Conservation (phyloP, 2,888 invertebrate species). For the Orchesella flavescens region DNA sequence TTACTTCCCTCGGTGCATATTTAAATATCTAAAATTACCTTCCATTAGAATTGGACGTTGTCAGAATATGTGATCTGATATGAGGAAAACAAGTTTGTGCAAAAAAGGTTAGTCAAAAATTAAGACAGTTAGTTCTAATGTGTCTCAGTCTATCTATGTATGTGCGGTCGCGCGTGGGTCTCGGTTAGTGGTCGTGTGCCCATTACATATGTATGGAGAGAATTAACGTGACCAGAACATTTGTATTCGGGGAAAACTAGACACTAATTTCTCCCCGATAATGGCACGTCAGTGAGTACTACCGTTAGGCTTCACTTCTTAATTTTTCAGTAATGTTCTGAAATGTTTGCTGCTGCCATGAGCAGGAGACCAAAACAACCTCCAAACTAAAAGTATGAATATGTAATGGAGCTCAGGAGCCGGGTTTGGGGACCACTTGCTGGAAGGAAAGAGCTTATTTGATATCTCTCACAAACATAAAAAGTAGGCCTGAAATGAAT, state of each 20-base stretch:
- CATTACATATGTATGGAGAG: neutral
- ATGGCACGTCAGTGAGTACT: constrained; percentile 11
- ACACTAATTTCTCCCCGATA: constrained; percentile 37
- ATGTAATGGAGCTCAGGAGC: neutral
- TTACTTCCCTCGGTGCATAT: no score
- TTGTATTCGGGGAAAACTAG: constrained; percentile 16
- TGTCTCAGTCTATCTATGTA: neutral
- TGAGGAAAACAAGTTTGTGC: neutral
- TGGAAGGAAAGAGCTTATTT: neutral
- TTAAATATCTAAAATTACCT: neutral
- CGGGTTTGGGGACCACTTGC: neutral
- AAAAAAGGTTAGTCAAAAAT: constrained; percentile 6
- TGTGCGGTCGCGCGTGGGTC: neutral
- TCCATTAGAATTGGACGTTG: neutral
- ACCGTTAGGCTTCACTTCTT: neutral
- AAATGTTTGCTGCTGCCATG: neutral
- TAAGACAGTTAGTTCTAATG: neutral
- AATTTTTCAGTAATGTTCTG: constrained; percentile 27
- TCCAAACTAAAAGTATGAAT: neutral
- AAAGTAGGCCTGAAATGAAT: no score
- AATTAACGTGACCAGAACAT: constrained; percentile 23
- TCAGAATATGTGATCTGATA: constrained; percentile 16
- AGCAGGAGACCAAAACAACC: neutral
- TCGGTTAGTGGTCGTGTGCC: neutral
- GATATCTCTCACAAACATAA: no score